Evolutionary conservation across 1,140 invertebrate genomes (phyloP).

Genomic region (Anoplophora glabripennis): DNA sequence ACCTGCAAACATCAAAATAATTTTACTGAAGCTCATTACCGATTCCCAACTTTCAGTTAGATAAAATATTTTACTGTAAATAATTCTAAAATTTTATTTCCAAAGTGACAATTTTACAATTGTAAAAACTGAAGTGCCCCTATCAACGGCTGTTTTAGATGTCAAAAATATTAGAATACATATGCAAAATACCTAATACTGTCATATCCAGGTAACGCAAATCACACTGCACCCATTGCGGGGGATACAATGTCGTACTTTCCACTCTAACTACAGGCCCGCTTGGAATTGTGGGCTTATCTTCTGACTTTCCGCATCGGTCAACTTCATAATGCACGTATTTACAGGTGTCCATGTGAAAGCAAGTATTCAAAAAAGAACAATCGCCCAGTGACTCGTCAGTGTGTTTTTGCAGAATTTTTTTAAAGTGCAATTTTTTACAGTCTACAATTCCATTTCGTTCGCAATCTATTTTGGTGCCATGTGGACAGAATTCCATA

Average conservation of each 20-base stretch:
- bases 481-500: constrained; percentile 95
- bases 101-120: no score
- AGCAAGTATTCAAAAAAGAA: constrained; percentile 97
- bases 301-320: constrained; percentile 45
- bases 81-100: no score
- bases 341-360: constrained; percentile 99
- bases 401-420: constrained; percentile 95
- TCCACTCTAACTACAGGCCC: constrained; percentile 48
- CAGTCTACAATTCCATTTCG: constrained; percentile 64
- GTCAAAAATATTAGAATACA: background rate
- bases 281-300: constrained; percentile 24
- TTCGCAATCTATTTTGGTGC: constrained; percentile 86
- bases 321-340: constrained; percentile 95
- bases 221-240: constrained; percentile 98
- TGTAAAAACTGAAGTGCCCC: no score
- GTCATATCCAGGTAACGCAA: constrained; percentile 94
- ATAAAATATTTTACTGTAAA: no score
- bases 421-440: constrained; percentile 93
- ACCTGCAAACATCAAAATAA: constrained; percentile 63
- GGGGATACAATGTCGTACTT: constrained; percentile 73
- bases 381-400: constrained; percentile 95
- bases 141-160: no score
- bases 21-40: no score
- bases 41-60: no score
- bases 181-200: constrained; percentile 67